Conservation (phyloP, 2,797 vertebrate genomes). For the Cephalopachus bancanus region DNA sequence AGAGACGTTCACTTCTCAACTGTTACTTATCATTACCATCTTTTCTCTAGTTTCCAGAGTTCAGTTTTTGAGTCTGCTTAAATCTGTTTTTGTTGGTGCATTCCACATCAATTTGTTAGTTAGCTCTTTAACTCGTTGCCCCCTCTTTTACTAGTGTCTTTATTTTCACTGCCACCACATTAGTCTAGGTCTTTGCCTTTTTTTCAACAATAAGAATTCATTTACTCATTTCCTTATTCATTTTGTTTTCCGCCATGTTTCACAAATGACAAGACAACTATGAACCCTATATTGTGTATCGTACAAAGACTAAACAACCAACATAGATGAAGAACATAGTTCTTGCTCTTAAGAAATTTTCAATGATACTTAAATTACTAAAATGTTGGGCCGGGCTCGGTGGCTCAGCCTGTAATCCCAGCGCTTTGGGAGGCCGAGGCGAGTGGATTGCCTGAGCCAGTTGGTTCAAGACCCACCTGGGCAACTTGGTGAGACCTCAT, state of each 20-base stretch:
- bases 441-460: too few relatives aligned
- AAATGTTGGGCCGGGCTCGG: too few relatives aligned
- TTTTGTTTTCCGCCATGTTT: not conserved
- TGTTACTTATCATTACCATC: not conserved
- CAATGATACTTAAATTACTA: not conserved
- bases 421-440: too few relatives aligned
- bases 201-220: slow-evolving; percentile 44
- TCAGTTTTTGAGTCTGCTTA: not conserved
- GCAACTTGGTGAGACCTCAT: too few relatives aligned
- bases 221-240: not conserved
- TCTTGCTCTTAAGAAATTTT: not conserved
- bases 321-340: not conserved
- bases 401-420: too few relatives aligned
- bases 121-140: not conserved
- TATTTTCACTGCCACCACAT: not conserved
- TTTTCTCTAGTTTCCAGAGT: not conserved
- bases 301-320: not conserved
- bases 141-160: not conserved
- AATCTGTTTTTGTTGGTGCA: not conserved
- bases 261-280: slow-evolving; percentile 33
- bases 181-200: not conserved
- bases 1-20: not conserved
- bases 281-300: not conserved
- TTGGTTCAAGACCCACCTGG: too few relatives aligned
- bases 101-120: not conserved